Evolutionary conservation across 2,797 vertebrate genomes (phyloP).

Genomic region (Momotus momota): DNA sequence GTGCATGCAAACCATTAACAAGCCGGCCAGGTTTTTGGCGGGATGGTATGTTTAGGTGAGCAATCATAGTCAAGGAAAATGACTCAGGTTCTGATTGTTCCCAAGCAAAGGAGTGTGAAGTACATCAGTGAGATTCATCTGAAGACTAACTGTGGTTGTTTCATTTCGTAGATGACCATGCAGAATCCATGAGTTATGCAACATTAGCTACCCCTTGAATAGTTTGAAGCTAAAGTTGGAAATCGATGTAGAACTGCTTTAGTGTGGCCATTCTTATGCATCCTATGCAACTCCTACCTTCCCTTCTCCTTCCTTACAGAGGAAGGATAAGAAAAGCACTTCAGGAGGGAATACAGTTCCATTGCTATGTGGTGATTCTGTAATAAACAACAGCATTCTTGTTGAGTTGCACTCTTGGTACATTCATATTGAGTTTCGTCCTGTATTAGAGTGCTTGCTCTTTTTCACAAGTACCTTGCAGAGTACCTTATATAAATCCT

Average conservation of each 20-base stretch:
- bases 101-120: neutral
- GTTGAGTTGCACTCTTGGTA: neutral
- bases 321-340: neutral
- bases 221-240: neutral
- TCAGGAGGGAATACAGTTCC: neutral
- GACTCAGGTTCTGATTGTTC: neutral
- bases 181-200: neutral
- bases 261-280: neutral
- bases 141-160: neutral
- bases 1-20: neutral
- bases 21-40: neutral
- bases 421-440: constrained; percentile 26
- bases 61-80: neutral
- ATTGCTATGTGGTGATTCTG: neutral
- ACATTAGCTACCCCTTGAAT: neutral
- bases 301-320: neutral
- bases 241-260: neutral
- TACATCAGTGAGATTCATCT: neutral
- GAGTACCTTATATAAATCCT: neutral
- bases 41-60: neutral
- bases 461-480: constrained; percentile 19
- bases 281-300: neutral
- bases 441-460: neutral
- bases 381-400: neutral
- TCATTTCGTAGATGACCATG: neutral